Evolutionary conservation across 2,113 vertebrate genomes (phyloP).

Genomic region (Peucedramus taeniatus): DNA sequence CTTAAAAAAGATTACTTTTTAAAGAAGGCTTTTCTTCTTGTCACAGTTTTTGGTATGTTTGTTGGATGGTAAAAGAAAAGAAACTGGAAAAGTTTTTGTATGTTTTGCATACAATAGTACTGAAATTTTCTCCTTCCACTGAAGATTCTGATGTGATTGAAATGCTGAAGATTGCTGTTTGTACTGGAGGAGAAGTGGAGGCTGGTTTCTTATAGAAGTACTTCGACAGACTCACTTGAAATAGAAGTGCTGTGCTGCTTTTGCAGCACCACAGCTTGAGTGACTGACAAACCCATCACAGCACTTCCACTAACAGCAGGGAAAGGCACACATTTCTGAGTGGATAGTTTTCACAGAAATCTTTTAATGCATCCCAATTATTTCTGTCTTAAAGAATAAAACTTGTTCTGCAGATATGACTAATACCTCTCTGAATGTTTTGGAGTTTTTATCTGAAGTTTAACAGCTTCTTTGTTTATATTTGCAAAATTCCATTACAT

Average conservation of each 20-base stretch:
- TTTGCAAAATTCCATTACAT: not conserved
- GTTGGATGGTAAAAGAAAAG: not conserved
- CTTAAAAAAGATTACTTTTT: not conserved
- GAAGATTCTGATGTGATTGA: not conserved
- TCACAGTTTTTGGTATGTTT: not conserved
- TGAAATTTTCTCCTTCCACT: not conserved
- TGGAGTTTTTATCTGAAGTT: not conserved
- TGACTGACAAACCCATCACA: slow-evolving; percentile 34
- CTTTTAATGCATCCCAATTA: not conserved
- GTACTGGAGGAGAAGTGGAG: not conserved
- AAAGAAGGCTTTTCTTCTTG: not conserved
- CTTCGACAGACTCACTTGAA: not conserved
- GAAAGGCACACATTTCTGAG: not conserved
- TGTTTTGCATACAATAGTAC: not conserved
- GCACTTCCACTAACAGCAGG: not conserved
- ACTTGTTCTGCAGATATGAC: not conserved
- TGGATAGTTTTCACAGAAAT: not conserved
- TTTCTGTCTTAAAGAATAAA: not conserved
- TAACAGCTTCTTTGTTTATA: not conserved
- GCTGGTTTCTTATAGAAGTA: not conserved
- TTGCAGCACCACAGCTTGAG: not conserved
- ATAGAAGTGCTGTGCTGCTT: not conserved
- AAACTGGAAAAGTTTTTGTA: not conserved
- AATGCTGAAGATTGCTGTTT: not conserved
- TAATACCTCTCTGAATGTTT: not conserved